These are phyloP conservation scores for Lacanobia wlatinum DNA, from an alignment of 2,888 invertebrate species.

Conservation along the genomic window DNA sequence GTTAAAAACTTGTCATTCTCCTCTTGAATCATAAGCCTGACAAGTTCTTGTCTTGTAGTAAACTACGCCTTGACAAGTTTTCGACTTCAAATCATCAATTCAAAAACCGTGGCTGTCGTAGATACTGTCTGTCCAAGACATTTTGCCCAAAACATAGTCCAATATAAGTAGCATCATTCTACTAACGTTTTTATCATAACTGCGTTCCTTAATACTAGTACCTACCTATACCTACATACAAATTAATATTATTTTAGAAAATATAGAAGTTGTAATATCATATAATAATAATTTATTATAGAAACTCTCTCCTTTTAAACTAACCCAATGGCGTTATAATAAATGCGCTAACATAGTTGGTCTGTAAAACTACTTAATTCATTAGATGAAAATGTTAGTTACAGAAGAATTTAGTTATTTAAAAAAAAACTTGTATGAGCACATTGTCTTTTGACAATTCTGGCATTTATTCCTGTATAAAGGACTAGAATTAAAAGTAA, in stretches of 20 bases:
- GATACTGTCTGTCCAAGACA: not conserved
- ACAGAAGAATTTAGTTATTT: not conserved
- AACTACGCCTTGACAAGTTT: not conserved
- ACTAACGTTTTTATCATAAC: slow-evolving; percentile 11
- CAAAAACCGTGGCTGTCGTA: not conserved
- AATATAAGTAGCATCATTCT: slow-evolving; percentile 20
- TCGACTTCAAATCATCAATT: not conserved
- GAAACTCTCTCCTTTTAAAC: slow-evolving; percentile 16
- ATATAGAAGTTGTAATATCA: slow-evolving; percentile 13
- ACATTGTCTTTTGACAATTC: not conserved
- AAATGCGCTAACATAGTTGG: slow-evolving; percentile 23
- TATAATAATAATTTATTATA: not conserved
- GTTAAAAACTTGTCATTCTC: too few relatives aligned
- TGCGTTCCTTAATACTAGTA: slow-evolving; percentile 10
- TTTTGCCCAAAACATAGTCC: slow-evolving; percentile 3
- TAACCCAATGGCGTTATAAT: slow-evolving; percentile 9
- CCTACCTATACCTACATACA: slow-evolving; percentile 12
- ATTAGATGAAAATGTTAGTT: not conserved
- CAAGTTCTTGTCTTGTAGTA: not conserved
- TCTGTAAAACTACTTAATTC: not conserved
- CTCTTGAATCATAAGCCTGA: too few relatives aligned
- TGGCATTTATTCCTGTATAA: slow-evolving; percentile 3
- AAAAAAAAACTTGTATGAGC: not conserved
- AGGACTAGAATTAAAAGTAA: slow-evolving; percentile 22
- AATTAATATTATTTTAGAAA: not conserved